A percentile compares a stretch with the other conserved stretches of the same genome.
phyloP scores from a whole-genome alignment of 2,888 invertebrate genomes.

The Kuschelorhynchus macadamiae region DNA sequence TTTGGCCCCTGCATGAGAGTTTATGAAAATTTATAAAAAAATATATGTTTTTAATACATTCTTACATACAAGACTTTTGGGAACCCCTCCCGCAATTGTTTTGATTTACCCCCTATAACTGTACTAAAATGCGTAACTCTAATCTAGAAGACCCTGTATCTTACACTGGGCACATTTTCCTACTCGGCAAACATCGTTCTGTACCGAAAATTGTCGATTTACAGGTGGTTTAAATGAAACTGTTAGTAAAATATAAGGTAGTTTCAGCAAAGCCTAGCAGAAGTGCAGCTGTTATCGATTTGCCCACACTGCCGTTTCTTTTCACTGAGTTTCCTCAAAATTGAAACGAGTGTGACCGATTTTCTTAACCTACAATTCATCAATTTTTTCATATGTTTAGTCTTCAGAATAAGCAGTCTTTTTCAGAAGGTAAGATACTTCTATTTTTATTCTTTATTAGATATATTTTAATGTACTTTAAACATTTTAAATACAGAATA shows the following conservation, averaged over 20 bases:
- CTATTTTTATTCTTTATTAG: not conserved
- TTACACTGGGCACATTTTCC: conserved; percentile 13
- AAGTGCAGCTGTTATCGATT: conserved; percentile 50
- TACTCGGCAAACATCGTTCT: conserved; percentile 28
- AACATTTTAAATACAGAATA: too few relatives aligned
- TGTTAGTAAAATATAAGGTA: conserved; percentile 33
- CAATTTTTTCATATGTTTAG: not conserved
- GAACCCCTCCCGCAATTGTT: too few relatives aligned
- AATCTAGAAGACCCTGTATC: not conserved
- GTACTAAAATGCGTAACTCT: too few relatives aligned
- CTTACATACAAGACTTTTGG: too few relatives aligned
- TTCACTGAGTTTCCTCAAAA: conserved; percentile 30
- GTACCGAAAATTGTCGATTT: conserved; percentile 24
- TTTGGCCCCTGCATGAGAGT: too few relatives aligned
- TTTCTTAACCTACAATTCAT: conserved; percentile 24
- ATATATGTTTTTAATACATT: too few relatives aligned
- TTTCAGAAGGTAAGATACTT: conserved; percentile 14
- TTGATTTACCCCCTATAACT: too few relatives aligned
- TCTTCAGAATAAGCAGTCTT: not conserved
- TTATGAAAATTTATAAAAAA: too few relatives aligned
- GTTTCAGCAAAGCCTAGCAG: conserved; percentile 45
- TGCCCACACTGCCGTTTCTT: conserved; percentile 37
- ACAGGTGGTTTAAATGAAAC: conserved; percentile 48
- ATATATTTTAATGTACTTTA: too few relatives aligned
- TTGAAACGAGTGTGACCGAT: conserved; percentile 14